phyloP scores from a whole-genome alignment of 2,888 invertebrate genomes.

The Pteria penguin region DNA sequence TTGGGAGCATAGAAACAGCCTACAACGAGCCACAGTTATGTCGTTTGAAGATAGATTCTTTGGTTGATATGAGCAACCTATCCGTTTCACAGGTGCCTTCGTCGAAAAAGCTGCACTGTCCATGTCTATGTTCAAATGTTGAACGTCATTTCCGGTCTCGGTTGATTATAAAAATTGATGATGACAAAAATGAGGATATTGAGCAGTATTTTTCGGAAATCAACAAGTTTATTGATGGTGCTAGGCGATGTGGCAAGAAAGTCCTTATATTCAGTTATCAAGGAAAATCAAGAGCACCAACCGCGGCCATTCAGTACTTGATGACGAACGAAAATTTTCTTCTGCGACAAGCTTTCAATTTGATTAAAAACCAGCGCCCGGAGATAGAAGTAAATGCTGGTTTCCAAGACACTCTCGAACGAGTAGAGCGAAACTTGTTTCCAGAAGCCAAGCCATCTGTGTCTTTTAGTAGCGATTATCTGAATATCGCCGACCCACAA shows the following conservation, averaged over 20 bases:
- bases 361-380: conserved; percentile 68
- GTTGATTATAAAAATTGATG: conserved; percentile 84
- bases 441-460: conserved; percentile 62
- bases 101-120: conserved; percentile 62
- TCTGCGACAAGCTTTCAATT: conserved; percentile 65
- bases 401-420: conserved; percentile 60
- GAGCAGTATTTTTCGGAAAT: conserved; percentile 73
- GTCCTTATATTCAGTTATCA: conserved; percentile 72
- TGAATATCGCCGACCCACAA: conserved; percentile 64
- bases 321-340: conserved; percentile 67
- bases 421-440: conserved; percentile 61
- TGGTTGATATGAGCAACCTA: conserved; percentile 80
- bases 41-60: conserved; percentile 79
- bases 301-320: conserved; percentile 74
- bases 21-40: conserved; percentile 80
- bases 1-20: conserved; percentile 80
- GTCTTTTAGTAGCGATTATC: conserved; percentile 61
- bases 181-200: conserved; percentile 81
- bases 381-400: conserved; percentile 65
- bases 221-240: conserved; percentile 75
- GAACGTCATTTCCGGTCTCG: conserved; percentile 80
- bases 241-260: conserved; percentile 62
- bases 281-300: conserved; percentile 70
- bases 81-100: conserved; percentile 60
- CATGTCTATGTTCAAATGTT: conserved; percentile 69